These are phyloP conservation scores for Volucella inflata DNA, from an alignment of 2,888 invertebrate species.

Conservation along the genomic window DNA sequence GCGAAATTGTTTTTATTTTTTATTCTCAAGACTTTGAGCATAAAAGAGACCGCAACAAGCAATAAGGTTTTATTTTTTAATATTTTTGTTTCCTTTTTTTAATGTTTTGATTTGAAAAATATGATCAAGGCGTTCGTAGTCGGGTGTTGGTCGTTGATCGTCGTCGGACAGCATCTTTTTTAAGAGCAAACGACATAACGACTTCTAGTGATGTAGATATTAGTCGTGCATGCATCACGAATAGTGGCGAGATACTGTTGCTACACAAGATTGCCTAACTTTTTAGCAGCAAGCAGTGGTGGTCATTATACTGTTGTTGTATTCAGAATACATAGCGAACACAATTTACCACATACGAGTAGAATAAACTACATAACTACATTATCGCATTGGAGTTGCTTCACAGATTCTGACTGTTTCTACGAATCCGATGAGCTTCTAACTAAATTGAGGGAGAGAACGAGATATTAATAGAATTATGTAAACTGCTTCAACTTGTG, in stretches of 20 bases:
- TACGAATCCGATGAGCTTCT: constrained; percentile 40
- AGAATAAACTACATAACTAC: constrained; percentile 11
- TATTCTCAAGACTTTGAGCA: too few relatives aligned
- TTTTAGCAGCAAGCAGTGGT: constrained; percentile 61
- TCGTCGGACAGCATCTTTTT: constrained; percentile 29
- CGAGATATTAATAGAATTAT: constrained; percentile 69
- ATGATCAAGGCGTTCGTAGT: too few relatives aligned
- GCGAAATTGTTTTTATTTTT: too few relatives aligned
- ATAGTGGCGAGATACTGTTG: constrained; percentile 43
- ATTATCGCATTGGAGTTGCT: background rate
- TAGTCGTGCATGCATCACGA: constrained; percentile 63
- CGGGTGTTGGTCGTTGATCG: too few relatives aligned
- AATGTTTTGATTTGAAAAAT: too few relatives aligned
- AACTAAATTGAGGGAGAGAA: constrained; percentile 47
- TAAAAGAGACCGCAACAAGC: too few relatives aligned
- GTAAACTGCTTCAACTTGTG: background rate
- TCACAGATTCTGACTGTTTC: constrained; percentile 11
- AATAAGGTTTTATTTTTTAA: too few relatives aligned
- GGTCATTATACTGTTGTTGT: constrained; percentile 42
- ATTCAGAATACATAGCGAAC: constrained; percentile 18
- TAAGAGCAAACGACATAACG: constrained; percentile 35
- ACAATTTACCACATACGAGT: too few relatives aligned
- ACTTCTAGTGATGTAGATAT: constrained; percentile 30
- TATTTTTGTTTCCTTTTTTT: too few relatives aligned
- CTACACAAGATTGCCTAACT: constrained; percentile 67